A percentile compares a stretch with the other conserved stretches of the same genome.
These are phyloP conservation scores for Benthosema pterotum DNA, from an alignment of 2,797 vertebrate species.

Conservation along the genomic window DNA sequence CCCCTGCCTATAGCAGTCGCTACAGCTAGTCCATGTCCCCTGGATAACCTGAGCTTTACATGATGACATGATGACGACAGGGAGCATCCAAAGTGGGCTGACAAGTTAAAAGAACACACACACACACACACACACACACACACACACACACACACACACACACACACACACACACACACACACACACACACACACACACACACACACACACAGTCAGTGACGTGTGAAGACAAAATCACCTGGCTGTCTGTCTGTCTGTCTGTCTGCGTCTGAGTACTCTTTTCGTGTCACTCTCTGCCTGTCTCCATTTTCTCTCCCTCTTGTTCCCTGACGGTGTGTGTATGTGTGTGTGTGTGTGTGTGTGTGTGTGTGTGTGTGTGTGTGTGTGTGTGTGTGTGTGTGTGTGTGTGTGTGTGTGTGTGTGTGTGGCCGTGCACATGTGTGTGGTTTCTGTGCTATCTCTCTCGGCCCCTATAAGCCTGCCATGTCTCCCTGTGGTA, in stretches of 20 bases:
- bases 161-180: no score
- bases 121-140: no score
- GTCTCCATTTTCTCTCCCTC: not conserved
- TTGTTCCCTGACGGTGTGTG: not conserved
- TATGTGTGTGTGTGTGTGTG: slow-evolving; percentile 12
- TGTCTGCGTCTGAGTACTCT: slow-evolving; percentile 12
- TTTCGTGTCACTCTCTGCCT: slow-evolving; percentile 9
- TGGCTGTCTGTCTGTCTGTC: slow-evolving; percentile 1
- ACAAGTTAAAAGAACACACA: slow-evolving; percentile 1
- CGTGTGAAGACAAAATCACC: not conserved
- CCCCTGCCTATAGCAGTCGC: no score
- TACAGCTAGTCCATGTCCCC: no score
- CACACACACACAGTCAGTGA: no score
- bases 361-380: slow-evolving; percentile 14
- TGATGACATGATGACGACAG: not conserved
- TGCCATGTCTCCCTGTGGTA: slow-evolving; percentile 77
- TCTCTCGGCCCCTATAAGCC: slow-evolving; percentile 71
- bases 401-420: slow-evolving; percentile 10
- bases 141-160: no score
- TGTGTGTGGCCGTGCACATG: slow-evolving; percentile 6
- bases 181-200: no score
- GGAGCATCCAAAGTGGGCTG: not conserved
- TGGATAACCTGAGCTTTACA: not conserved
- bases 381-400: not conserved
- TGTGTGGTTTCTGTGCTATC: slow-evolving; percentile 74